Conservation (phyloP, 2,113 vertebrate genomes). For the Rhizomys pruinosus region DNA sequence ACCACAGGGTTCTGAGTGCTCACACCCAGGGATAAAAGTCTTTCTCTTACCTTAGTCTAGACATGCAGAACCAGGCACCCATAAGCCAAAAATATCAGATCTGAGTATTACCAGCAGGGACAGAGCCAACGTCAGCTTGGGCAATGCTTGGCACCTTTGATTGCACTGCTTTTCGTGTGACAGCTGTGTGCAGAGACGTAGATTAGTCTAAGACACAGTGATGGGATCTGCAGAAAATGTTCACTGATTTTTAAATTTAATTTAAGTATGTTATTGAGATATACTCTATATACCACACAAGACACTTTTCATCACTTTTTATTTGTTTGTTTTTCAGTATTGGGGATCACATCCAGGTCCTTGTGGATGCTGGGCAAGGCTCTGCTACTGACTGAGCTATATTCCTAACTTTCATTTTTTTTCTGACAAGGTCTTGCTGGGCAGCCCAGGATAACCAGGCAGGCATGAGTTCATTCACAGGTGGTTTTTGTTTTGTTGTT, state of each 20-base stretch:
- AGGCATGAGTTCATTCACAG: too few relatives aligned
- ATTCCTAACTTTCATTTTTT: background rate
- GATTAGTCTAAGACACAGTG: background rate
- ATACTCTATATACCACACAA: background rate
- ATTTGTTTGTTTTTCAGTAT: background rate
- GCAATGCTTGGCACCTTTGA: background rate
- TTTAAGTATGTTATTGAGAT: background rate
- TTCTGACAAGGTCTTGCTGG: too few relatives aligned
- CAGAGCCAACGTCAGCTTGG: background rate
- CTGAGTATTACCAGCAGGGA: background rate
- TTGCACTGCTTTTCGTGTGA: background rate
- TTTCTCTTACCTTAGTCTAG: background rate
- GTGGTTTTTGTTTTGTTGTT: too few relatives aligned
- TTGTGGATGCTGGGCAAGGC: background rate
- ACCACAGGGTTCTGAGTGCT: background rate
- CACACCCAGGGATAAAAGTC: background rate
- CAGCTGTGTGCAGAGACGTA: background rate
- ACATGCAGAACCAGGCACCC: conserved; percentile 5
- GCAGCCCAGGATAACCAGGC: too few relatives aligned
- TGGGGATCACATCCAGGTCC: background rate
- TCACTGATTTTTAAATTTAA: background rate
- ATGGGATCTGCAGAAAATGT: background rate
- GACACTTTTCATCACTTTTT: background rate
- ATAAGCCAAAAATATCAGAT: conserved; percentile 17
- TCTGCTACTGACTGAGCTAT: background rate